Conservation (phyloP, 2,797 vertebrate species). For the Helicolenus hilgendorfi region DNA sequence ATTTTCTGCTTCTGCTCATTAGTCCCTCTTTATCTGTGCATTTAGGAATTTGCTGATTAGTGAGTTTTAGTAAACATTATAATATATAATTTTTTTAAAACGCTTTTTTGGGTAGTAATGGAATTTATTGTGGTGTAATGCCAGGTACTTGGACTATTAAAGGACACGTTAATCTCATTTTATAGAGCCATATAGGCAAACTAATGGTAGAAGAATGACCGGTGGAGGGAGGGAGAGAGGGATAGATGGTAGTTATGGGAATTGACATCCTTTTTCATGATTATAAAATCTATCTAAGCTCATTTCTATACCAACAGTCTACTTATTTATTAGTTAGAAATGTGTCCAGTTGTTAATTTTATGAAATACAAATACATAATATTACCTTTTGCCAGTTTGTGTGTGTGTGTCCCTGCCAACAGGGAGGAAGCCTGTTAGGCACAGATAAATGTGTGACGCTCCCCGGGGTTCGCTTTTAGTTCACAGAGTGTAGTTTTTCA, state of each 20-base stretch:
- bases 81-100: neutral
- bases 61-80: neutral
- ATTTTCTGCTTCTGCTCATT: slow-evolving; percentile 20
- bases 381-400: neutral
- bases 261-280: neutral
- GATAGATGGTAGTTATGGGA: neutral
- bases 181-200: neutral
- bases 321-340: neutral
- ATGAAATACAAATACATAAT: neutral
- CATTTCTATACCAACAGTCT: neutral
- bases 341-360: neutral
- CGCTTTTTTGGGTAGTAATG: neutral
- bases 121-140: neutral
- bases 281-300: neutral
- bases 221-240: neutral
- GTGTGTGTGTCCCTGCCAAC: neutral
- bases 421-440: slow-evolving; percentile 56
- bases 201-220: neutral
- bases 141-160: neutral
- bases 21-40: neutral
- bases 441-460: slow-evolving; percentile 68
- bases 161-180: neutral
- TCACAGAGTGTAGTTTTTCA: slow-evolving; percentile 68
- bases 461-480: slow-evolving; percentile 62
- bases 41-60: neutral